Conservation (phyloP, 2,888 invertebrate genomes). For the Eilema caniola region DNA sequence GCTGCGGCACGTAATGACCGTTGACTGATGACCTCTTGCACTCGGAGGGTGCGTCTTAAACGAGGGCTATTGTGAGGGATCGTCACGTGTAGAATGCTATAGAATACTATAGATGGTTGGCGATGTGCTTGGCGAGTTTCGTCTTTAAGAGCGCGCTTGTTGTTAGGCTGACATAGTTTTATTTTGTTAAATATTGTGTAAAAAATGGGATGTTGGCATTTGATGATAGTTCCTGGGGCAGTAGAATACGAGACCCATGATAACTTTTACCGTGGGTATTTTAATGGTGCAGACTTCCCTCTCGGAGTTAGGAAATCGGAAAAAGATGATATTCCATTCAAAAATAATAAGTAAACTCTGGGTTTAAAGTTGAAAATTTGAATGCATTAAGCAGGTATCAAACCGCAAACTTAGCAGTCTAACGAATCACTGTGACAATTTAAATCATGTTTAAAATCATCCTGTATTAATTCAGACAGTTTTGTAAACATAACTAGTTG, state of each 20-base stretch:
- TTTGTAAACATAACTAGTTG: conserved; percentile 1
- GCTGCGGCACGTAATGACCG: conserved; percentile 39
- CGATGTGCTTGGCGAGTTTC: background rate
- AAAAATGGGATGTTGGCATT: background rate
- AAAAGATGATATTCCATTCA: no score
- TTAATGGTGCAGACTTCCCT: no score
- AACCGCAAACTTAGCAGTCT: no score
- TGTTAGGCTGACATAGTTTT: background rate
- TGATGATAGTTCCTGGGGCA: no score
- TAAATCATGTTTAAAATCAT: no score
- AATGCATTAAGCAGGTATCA: no score
- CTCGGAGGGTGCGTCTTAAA: conserved; percentile 30
- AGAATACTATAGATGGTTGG: conserved; percentile 4
- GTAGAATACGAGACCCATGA: no score
- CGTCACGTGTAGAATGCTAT: conserved; percentile 13
- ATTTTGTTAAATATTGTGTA: background rate
- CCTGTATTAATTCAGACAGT: background rate
- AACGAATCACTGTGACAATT: background rate
- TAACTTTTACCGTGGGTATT: no score
- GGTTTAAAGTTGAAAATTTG: no score
- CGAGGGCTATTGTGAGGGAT: conserved; percentile 24
- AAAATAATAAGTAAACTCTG: no score
- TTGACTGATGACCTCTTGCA: conserved; percentile 34
- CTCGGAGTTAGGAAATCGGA: no score
- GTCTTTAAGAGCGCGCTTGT: background rate